A percentile compares a stretch with the other conserved stretches of the same genome.
These are phyloP conservation scores for Calameuta pallipes DNA, from an alignment of 2,888 invertebrate species.

Conservation along the genomic window DNA sequence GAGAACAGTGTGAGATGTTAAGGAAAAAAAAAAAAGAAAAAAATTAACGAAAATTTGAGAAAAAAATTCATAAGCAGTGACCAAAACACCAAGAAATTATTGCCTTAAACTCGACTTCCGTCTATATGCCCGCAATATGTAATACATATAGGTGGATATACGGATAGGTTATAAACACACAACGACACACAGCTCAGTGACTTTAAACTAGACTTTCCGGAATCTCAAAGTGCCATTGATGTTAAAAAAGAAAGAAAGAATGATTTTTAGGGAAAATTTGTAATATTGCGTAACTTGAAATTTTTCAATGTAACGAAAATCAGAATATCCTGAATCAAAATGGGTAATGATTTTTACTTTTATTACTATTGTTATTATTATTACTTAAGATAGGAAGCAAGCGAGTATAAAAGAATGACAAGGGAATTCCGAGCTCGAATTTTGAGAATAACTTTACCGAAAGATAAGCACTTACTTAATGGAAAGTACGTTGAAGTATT, in stretches of 20 bases:
- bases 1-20: background rate
- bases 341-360: background rate
- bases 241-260: background rate
- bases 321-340: background rate
- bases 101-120: background rate
- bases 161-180: background rate
- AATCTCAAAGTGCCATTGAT: constrained; percentile 43
- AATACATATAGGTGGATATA: background rate
- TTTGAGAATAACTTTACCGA: background rate
- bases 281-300: background rate
- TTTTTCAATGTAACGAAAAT: background rate
- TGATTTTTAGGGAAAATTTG: background rate
- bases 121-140: background rate
- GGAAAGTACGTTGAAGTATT: background rate
- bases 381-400: background rate
- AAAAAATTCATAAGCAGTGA: background rate
- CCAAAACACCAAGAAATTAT: background rate
- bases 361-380: background rate
- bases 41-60: background rate
- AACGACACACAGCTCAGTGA: background rate
- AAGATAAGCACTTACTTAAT: background rate
- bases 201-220: constrained; percentile 9
- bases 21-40: too few relatives aligned
- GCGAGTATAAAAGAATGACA: background rate
- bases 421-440: background rate